Base-by-base conservation (phyloP, 2,797 vertebrate genomes). In the Helicolenus hilgendorfi region DNA sequence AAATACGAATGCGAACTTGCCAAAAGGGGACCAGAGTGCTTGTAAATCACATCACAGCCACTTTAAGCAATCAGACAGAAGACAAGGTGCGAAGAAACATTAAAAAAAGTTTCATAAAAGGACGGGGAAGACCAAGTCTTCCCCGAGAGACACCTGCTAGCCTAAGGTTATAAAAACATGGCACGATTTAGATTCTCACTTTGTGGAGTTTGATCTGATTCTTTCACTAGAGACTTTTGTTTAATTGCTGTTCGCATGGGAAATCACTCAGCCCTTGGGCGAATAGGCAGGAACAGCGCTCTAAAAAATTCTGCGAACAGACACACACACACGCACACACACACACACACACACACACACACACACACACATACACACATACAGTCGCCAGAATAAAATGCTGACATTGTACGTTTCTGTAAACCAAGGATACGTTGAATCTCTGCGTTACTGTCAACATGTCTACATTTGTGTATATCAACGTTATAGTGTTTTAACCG, bases 221-320 rank as follows among this genome's bases (percentile, higher is more conserved):
- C 83, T 79, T 92, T 83, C 90, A 87, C 88, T 11, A 53, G 92
- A 94, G 89, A 93, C 76, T 80, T 88, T 72, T 81, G 77, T 94
- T 93, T 96, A 96, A 97, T 96, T 96, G 94, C 78, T 74, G 68
- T 81, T 93, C 89, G 49, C 92, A 84, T 82, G 92, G 90, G 91
- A 95, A 90, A 92, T 92, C 82, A 72, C 79, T 89, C 79, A 81
- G 92, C 92, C 93, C 74, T 68, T 14, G 86, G 90, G 91, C 74
- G 22, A 84, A 91, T 74, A 26, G 84, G 70, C 71, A 69, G 77
- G 70, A 89, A 83, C 68, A 81, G 73, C 64, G 27, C 65, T 84
- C 78, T 83, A 67, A 63, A 60, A 86, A 89, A 78, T 76, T 79
- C 74, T 67, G 49, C 79, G 88, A 53, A n/a, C 56, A 81, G 24